phyloP scores from a whole-genome alignment of 2,113 vertebrate species.

The Phainopepla nitens region DNA sequence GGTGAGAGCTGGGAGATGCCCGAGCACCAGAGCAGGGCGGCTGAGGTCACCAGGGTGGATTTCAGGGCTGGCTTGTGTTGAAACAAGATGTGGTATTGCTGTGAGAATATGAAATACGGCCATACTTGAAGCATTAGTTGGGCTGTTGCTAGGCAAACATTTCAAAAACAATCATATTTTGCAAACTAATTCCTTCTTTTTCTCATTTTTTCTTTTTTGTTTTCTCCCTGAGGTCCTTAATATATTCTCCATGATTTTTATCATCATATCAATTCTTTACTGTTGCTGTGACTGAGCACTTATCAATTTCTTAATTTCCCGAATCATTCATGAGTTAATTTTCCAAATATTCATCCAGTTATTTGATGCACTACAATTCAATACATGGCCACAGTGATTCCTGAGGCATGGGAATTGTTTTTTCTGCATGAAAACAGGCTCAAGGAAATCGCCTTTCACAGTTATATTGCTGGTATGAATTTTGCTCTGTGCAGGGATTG shows the following conservation, averaged over 20 bases:
- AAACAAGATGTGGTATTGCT: background rate
- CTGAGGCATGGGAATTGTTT: background rate
- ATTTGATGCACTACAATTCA: background rate
- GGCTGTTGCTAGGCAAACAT: constrained; percentile 9
- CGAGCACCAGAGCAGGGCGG: background rate
- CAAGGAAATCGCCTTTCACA: background rate
- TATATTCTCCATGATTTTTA: background rate
- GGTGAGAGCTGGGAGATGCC: background rate
- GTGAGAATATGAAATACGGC: background rate
- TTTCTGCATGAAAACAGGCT: background rate
- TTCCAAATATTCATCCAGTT: background rate
- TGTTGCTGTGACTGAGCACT: background rate
- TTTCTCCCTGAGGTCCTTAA: background rate
- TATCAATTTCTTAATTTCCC: background rate
- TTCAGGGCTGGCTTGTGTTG: constrained; percentile 10
- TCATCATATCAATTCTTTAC: background rate
- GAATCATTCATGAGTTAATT: background rate
- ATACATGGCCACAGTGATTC: accelerated
- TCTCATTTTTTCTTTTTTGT: too few relatives aligned
- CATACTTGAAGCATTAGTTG: constrained; percentile 9
- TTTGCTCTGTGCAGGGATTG: background rate
- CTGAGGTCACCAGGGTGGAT: constrained; percentile 29
- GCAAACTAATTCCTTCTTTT: constrained; percentile 10
- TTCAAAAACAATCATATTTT: constrained; percentile 42
- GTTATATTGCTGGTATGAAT: background rate